Evolutionary conservation across 2,888 invertebrate species (phyloP), one percentile per base, ranked within the genome.

Genomic region (Alitta virens): DNA sequence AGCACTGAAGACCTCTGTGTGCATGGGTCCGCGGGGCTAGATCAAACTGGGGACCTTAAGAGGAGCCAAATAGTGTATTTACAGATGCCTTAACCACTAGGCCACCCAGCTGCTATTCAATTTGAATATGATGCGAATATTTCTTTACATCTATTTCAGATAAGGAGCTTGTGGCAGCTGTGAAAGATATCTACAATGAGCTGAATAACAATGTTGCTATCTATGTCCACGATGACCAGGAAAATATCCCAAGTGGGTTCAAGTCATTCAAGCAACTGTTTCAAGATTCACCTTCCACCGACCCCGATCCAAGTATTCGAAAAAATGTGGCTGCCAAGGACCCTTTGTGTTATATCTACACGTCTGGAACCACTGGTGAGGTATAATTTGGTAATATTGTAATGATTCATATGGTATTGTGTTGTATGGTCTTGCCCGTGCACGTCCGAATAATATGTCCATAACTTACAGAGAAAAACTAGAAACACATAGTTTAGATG

Each of bases 301-400:
- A 33, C 12, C 33, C 33, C 33, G 65, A 59, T 16, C 52, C 61
- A 5, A 56, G 72, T 3, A 68, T 65, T 25, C 64, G 63, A 49
- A 46, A 21, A 5, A 5, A 18, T 16, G n/a, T 18, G 7, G n/a
- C 5, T 5, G n/a, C 3, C 5, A 46, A 60, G 0, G 78, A 76
- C 54, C 72, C 78, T 2, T 83, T 96, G 58, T 85, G 95, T 40
- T 97, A 95, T 77, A 96, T 98, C 77, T 99, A 94, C 82, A 99
- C 98, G 0, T 96, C 96, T 38, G 78, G 78, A 21, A 78, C 77
- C 24, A 77, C 78, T 67, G 78, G 78, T 76, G 83, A 97, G 65
- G 97, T 98, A 0, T 98, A 98, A 65, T 97, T 98, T 42, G 98
- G n/a, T n/a, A n/a, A n/a, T n/a, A n/a, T n/a, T n/a, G n/a, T n/a